A percentile compares a stretch with the other conserved stretches of the same genome.
These are phyloP conservation scores for Thermophis baileyi DNA, from an alignment of 2,113 vertebrate genomes.

Conservation along the genomic window DNA sequence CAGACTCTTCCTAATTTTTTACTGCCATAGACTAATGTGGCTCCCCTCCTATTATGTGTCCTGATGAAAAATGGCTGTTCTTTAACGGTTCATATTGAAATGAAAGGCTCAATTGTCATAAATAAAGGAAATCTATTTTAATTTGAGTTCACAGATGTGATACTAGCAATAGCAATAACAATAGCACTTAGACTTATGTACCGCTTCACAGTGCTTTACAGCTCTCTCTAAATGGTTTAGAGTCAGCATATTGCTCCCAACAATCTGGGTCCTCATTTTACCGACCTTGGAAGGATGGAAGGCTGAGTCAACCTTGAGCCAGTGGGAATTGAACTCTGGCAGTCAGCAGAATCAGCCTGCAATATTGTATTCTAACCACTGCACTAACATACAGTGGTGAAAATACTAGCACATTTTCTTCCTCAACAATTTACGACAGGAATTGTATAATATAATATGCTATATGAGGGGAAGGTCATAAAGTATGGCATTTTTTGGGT, in stretches of 20 bases:
- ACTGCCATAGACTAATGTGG: neutral
- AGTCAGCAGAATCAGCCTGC: neutral
- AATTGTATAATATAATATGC: neutral
- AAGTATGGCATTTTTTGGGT: neutral
- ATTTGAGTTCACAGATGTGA: neutral
- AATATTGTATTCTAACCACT: neutral
- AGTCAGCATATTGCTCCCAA: neutral
- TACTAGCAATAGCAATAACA: neutral
- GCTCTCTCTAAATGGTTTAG: neutral
- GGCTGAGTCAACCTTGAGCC: neutral
- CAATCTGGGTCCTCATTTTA: neutral
- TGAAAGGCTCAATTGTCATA: neutral
- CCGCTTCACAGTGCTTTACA: neutral
- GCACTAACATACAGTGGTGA: neutral
- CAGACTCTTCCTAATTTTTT: neutral
- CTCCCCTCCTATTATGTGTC: neutral
- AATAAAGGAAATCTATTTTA: neutral
- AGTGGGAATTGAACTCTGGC: neutral
- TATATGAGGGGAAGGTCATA: neutral
- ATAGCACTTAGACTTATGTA: neutral
- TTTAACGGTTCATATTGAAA: neutral
- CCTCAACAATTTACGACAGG: neutral
- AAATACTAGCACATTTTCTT: neutral
- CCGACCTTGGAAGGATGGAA: neutral
- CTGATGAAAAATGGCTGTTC: neutral